Base-by-base conservation (phyloP, 2,797 vertebrate species). In the Cossypha heuglini region DNA sequence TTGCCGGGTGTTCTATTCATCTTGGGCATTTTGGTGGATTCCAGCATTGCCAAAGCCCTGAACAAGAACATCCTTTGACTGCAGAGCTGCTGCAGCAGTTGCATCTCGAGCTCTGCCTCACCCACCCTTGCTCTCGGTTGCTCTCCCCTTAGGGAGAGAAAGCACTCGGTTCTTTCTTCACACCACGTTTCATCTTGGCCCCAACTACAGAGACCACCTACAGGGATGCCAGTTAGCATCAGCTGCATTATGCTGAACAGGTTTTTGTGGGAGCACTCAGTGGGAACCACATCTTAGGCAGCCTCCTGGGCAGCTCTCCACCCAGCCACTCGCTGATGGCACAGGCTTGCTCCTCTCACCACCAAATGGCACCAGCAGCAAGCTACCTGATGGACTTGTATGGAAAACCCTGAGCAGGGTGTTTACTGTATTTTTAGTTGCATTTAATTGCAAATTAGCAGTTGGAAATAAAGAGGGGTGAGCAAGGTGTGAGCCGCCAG, bases 221-320 rank as follows among this genome's bases (percentile, higher is more conserved):
- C 91, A 57, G 71, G 63, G 90, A 86, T 79, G 87, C 59, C 82
- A 72, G 59, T 71, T 81, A 86, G 46, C 35, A 83, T 88, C 87
- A 75, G 79, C 73, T 90, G 79, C 64, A 6, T 81, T 78, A 55
- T 51, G 78, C 96, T 72, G 82, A 93, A 81, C 54, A 26, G 72
- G 43, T 93, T 49, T 93, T 92, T 94, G 92, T 71, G 46, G 76
- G 48, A 94, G 87, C 2, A 2, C 59, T 63, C 6, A 7, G 57
- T 80, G 69, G 75, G 91, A 96, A 94, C 94, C 94, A 97, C 95
- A 96, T 95, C 94, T 95, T 93, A 96, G 58, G 76, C 76, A 86
- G 58, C 80, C 84, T 88, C 61, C 80, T 0, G 57, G 64, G 91
- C 81, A 83, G 66, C 91, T 90, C 72, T 68, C 93, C 88, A 72